Conservation (phyloP, 2,888 invertebrate species). For the Escarpia spicata region DNA sequence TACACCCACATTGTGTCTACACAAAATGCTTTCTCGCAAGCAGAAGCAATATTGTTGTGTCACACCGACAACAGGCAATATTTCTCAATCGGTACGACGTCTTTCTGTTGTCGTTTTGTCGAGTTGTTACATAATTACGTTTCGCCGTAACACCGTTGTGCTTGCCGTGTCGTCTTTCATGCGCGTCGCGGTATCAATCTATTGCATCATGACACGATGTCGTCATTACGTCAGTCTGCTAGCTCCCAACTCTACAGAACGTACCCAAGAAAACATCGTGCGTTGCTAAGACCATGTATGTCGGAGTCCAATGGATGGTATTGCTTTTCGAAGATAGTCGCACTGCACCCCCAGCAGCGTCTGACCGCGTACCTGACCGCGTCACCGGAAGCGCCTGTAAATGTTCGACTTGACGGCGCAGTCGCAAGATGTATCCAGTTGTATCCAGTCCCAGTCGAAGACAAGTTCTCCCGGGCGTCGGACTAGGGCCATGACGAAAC, state of each 20-base stretch:
- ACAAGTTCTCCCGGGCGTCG: slow-evolving; percentile 36
- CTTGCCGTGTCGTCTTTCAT: background rate
- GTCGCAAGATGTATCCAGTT: slow-evolving; percentile 54
- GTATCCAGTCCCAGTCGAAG: slow-evolving; percentile 58
- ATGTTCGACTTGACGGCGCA: slow-evolving; percentile 47
- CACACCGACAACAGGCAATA: no score
- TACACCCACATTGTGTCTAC: no score
- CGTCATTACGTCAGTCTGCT: background rate
- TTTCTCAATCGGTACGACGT: no score
- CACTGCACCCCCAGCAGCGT: background rate
- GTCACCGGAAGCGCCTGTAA: background rate
- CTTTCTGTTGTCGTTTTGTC: background rate
- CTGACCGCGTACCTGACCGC: background rate
- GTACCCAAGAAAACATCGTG: background rate
- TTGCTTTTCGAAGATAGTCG: background rate
- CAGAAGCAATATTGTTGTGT: no score
- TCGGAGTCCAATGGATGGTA: no score
- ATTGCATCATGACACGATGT: background rate
- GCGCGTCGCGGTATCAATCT: background rate
- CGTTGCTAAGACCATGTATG: background rate
- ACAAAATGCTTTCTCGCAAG: no score
- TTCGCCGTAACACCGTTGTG: background rate
- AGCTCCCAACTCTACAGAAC: background rate
- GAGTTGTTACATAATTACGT: background rate
- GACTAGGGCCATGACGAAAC: slow-evolving; percentile 55